Base-by-base conservation (phyloP, 2,888 invertebrate species). In the Heteromurus nitidus region DNA sequence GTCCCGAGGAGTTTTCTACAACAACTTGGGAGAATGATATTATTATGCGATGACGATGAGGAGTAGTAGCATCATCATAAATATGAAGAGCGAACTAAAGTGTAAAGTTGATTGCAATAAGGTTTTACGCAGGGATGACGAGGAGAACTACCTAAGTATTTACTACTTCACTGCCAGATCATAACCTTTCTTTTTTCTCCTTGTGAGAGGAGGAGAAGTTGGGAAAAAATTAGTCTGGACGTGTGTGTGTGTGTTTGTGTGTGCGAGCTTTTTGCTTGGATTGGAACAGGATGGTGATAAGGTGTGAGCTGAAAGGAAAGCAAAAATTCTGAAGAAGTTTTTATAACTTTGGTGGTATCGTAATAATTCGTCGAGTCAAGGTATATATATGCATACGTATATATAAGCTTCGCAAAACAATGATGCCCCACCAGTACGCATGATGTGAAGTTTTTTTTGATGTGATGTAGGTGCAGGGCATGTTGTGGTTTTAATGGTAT, bases 401-500 rank as follows among this genome's bases (percentile, higher is more conserved):
- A 7, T 9, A 13, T 7, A 13, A 9, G 36, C 9, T 9, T 36
- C 36, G 36, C 36, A 36, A 36, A 36, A 36, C 36, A 13, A 36
- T 36, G 36, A 13, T 36, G 36, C 9, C 13, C 9, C 9, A 9
- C 13, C 13, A 36, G 36, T 36, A 13, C 36, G 36, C 7, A 13
- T 36, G 36, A n/a, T n/a, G 36, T 36, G 5, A 9, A n/a, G 18
- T 50, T 50, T 50, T 50, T 50, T 5, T 7, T 18, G 9, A n/a
- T 50, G 50, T 18, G 50, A 60, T 60, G 60, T 60, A 60, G 60
- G 60, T 60, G 62, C 62, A 62, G 9, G 62, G 62, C 18, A 62
- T 62, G 55, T 65, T 47, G 68, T 60, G 60, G 67, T 75, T 68
- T 60, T 65, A 44, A 73, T 58, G 28, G 62, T 73, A 73, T 67